Conservation (phyloP, 2,113 vertebrate genomes). For the Plecturocebus donacophilus region DNA sequence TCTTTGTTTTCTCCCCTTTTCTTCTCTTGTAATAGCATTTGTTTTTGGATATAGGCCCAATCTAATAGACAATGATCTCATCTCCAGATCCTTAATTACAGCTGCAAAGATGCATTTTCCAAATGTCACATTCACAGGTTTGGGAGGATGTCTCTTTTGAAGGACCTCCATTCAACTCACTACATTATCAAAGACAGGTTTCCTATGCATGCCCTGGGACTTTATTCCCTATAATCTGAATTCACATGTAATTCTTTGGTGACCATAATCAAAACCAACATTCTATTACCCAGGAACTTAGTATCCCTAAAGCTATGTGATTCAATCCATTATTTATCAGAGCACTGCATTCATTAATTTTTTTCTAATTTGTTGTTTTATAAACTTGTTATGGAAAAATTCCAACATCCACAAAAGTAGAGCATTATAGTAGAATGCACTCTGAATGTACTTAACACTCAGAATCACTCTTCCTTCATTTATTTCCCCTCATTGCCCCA, state of each 20-base stretch:
- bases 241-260: neutral
- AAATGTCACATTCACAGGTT: neutral
- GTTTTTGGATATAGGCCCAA: neutral
- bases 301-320: too few relatives aligned
- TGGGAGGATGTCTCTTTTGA: neutral
- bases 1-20: neutral
- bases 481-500: neutral
- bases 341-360: neutral
- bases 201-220: neutral
- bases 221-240: neutral
- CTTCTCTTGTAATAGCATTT: neutral
- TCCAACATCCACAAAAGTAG: neutral
- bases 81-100: neutral
- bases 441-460: neutral
- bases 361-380: neutral
- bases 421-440: neutral
- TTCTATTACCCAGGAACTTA: neutral
- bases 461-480: neutral
- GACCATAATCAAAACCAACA: neutral
- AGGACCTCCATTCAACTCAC: neutral
- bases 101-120: neutral
- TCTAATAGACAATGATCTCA: neutral
- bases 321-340: neutral
- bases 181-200: neutral
- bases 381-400: neutral